These are phyloP conservation scores for Saimiri boliviensis DNA, from an alignment of 2,113 vertebrate species.

Conservation along the genomic window DNA sequence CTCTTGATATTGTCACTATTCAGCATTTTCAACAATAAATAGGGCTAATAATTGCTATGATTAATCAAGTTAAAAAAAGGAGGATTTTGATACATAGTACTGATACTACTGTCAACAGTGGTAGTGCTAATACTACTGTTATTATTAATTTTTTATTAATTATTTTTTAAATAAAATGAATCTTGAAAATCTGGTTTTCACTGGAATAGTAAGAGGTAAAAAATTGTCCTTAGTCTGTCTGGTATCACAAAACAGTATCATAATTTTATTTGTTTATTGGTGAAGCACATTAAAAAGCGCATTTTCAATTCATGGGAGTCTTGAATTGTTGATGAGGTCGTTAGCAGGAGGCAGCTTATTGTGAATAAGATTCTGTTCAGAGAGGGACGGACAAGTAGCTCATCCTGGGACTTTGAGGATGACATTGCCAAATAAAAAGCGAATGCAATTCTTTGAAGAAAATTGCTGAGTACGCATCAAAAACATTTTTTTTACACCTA, in stretches of 20 bases:
- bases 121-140: background rate
- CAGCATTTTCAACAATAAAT: background rate
- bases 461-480: background rate
- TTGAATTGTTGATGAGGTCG: background rate
- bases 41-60: background rate
- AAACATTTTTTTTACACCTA: background rate
- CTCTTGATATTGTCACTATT: background rate
- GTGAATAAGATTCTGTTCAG: background rate
- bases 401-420: background rate
- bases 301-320: background rate
- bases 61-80: background rate
- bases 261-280: conserved; percentile 27
- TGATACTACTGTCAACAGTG: background rate
- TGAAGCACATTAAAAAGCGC: background rate
- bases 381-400: background rate
- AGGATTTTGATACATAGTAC: background rate
- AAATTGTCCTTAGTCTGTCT: background rate
- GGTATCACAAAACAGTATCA: background rate
- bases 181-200: conserved; percentile 13
- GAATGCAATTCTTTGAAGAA: conserved; percentile 25
- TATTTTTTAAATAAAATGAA: background rate
- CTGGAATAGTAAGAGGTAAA: background rate
- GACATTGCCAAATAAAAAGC: background rate
- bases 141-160: background rate
- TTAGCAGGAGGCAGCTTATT: background rate